These are phyloP conservation scores for Taxidea taxus DNA, from an alignment of 2,113 vertebrate species.

Conservation along the genomic window DNA sequence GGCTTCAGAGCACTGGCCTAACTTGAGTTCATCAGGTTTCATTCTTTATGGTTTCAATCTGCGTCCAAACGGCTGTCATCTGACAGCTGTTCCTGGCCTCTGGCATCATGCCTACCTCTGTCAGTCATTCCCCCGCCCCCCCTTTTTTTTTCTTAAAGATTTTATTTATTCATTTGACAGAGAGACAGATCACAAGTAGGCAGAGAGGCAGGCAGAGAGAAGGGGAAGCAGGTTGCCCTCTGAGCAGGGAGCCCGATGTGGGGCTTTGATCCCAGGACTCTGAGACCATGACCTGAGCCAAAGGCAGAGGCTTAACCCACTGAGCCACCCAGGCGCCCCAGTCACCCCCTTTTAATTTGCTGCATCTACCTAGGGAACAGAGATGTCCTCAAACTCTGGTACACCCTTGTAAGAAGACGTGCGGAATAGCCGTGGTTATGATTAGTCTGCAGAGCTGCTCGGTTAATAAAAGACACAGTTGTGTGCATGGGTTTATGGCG, in stretches of 20 bases:
- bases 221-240: too few species aligned
- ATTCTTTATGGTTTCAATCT: neutral
- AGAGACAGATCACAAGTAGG: too few species aligned
- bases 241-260: too few species aligned
- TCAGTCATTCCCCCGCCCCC: neutral
- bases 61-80: neutral
- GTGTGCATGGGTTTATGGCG: neutral
- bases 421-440: neutral
- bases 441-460: neutral
- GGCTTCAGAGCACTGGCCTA: neutral
- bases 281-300: too few species aligned
- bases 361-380: slow-evolving; percentile 21
- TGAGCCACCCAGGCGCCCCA: too few species aligned
- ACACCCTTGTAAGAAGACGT: neutral
- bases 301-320: too few species aligned
- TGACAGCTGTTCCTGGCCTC: slow-evolving; percentile 9
- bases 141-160: too few species aligned
- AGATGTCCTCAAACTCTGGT: neutral
- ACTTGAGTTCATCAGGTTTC: neutral
- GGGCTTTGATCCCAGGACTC: too few species aligned
- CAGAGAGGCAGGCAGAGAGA: too few species aligned
- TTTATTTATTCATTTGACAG: too few species aligned
- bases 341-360: neutral
- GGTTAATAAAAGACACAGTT: neutral
- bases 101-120: neutral